Percentiles rank a stretch among this genome's conserved stretches.
These are phyloP conservation scores for Abscondita cerata DNA, from an alignment of 2,888 invertebrate genomes.

Conservation along the genomic window DNA sequence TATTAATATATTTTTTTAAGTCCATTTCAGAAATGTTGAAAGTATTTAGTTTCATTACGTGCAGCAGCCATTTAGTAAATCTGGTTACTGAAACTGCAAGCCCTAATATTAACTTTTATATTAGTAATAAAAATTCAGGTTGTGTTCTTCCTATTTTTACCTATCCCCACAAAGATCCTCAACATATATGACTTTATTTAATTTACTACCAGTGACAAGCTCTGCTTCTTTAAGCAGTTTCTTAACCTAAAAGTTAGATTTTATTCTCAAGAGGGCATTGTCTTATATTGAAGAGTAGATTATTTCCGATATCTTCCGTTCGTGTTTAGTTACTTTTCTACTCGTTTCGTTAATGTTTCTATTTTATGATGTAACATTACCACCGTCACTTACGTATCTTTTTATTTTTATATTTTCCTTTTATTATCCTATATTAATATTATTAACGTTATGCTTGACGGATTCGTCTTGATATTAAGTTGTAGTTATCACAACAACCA, in stretches of 20 bases:
- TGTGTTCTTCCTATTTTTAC: slow-evolving; percentile 1
- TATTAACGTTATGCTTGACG: slow-evolving; percentile 5
- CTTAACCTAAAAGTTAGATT: slow-evolving; percentile 2
- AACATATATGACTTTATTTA: slow-evolving; percentile 5
- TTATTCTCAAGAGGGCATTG: slow-evolving; percentile 1
- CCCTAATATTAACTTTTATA: background rate
- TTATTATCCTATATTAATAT: slow-evolving; percentile 2
- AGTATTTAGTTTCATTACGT: too few relatives aligned
- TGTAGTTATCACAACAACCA: too few relatives aligned
- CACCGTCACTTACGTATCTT: slow-evolving; percentile 5
- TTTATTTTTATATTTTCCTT: slow-evolving; percentile 6
- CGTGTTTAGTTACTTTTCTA: slow-evolving; percentile 10
- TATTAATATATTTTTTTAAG: too few relatives aligned
- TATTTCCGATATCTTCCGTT: slow-evolving; percentile 11
- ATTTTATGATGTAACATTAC: slow-evolving; percentile 10
- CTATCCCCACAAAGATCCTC: background rate
- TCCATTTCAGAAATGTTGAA: too few relatives aligned
- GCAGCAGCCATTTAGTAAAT: too few relatives aligned
- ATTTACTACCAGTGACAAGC: slow-evolving; percentile 10
- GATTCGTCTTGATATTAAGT: background rate
- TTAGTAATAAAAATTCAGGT: slow-evolving; percentile 4
- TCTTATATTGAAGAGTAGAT: slow-evolving; percentile 6
- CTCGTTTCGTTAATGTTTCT: slow-evolving; percentile 13
- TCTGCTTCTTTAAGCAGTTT: slow-evolving; percentile 8
- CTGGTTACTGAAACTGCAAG: too few relatives aligned